Evolutionary conservation across 2,888 invertebrate genomes (phyloP).

Genomic region (Itoplectis maculator): DNA sequence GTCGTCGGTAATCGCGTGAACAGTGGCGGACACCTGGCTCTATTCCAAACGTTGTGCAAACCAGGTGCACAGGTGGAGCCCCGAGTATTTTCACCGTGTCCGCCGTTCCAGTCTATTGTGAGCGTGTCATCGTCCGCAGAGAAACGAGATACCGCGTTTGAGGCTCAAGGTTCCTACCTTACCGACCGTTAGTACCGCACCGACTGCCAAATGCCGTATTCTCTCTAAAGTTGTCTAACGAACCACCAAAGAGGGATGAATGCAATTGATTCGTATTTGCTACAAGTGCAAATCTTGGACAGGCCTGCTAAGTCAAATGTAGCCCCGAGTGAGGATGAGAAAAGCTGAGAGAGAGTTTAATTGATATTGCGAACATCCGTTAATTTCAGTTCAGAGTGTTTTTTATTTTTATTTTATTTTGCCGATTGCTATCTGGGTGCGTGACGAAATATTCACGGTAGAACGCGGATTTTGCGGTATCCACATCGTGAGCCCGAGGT

Average conservation of each 20-base stretch:
- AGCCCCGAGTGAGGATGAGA: not conserved
- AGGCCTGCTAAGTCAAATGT: too few relatives aligned
- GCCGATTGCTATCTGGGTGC: too few relatives aligned
- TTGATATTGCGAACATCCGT: not conserved
- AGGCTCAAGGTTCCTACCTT: conserved; percentile 28
- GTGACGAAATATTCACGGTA: too few relatives aligned
- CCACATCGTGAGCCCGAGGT: too few relatives aligned
- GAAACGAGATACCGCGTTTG: not conserved
- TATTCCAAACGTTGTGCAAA: not conserved
- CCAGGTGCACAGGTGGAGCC: not conserved
- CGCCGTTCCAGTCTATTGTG: not conserved
- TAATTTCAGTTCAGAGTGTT: too few relatives aligned
- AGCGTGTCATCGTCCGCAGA: not conserved
- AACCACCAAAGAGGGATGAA: conserved; percentile 9
- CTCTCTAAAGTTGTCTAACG: not conserved
- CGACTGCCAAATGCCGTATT: not conserved
- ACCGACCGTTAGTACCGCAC: conserved; percentile 22
- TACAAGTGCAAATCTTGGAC: too few relatives aligned
- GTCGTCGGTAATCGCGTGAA: conserved; percentile 1
- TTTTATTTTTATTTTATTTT: too few relatives aligned
- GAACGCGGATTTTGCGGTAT: too few relatives aligned
- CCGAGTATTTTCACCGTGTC: not conserved
- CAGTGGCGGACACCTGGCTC: not conserved
- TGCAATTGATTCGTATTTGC: too few relatives aligned
- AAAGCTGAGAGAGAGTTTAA: not conserved